Conservation (phyloP, 2,113 vertebrate genomes). For the Rostratula benghalensis region DNA sequence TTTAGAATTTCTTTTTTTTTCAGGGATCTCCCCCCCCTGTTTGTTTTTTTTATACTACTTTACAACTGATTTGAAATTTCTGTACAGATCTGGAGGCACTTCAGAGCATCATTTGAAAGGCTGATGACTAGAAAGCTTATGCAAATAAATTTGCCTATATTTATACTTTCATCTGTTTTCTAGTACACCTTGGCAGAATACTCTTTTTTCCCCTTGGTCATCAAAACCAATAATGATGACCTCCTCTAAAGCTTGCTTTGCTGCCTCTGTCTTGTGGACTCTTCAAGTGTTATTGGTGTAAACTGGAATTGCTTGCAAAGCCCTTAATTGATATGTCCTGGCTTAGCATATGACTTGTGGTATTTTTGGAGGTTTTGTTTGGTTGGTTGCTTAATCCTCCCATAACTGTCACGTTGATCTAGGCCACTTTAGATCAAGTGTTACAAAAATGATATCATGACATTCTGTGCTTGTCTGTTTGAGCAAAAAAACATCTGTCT, state of each 20-base stretch:
- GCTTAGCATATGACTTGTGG: neutral
- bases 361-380: neutral
- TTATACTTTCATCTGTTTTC: neutral
- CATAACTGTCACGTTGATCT: neutral
- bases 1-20: neutral
- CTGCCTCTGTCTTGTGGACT: neutral
- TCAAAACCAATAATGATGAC: neutral
- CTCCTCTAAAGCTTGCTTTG: neutral
- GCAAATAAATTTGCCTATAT: neutral
- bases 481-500: neutral
- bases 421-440: neutral
- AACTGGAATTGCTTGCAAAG: neutral
- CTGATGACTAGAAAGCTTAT: neutral
- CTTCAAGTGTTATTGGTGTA: neutral
- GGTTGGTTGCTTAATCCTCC: neutral
- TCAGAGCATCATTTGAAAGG: neutral
- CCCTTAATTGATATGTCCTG: neutral
- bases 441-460: neutral
- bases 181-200: neutral
- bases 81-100: neutral
- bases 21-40: neutral
- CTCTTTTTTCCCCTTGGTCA: neutral
- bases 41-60: neutral
- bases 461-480: neutral
- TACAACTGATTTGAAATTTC: neutral